phyloP scores from a whole-genome alignment of 1,140 invertebrate genomes.

The Mercenaria mercenaria region DNA sequence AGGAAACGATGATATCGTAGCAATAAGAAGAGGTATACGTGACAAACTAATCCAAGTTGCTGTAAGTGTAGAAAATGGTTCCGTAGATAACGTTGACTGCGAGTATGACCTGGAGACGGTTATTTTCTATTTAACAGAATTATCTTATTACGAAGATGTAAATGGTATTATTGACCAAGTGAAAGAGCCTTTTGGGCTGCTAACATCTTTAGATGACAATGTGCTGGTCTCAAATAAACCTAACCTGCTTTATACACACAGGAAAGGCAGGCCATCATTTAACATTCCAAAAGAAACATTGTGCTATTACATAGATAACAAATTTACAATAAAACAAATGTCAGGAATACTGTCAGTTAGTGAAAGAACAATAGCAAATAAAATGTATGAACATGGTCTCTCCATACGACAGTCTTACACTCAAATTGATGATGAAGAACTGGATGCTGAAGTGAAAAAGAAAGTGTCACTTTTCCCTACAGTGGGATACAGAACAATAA shows the following conservation, averaged over 20 bases:
- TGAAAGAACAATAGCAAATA: conserved; percentile 18
- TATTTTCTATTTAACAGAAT: background rate
- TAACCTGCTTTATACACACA: too few relatives aligned
- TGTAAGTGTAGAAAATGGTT: background rate
- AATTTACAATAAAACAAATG: conserved; percentile 8
- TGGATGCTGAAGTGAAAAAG: background rate
- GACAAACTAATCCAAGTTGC: background rate
- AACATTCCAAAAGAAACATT: too few relatives aligned
- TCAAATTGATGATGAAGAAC: background rate
- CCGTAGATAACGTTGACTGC: background rate
- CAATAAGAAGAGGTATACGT: background rate
- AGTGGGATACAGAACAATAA: conserved; percentile 7
- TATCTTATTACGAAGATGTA: background rate
- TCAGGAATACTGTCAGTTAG: background rate
- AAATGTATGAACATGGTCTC: conserved; percentile 2
- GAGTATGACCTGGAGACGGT: background rate
- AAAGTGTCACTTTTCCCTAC: background rate
- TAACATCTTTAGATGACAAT: background rate
- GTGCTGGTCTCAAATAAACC: too few relatives aligned
- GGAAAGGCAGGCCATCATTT: too few relatives aligned
- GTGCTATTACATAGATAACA: background rate
- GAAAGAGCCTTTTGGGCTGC: background rate
- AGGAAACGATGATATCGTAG: background rate
- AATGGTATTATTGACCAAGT: background rate
- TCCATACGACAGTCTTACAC: background rate